Percentiles rank a stretch among this genome's conserved stretches.
Evolutionary conservation across 2,888 invertebrate species (phyloP).

Genomic region (Branchipolynoe longqiensis): DNA sequence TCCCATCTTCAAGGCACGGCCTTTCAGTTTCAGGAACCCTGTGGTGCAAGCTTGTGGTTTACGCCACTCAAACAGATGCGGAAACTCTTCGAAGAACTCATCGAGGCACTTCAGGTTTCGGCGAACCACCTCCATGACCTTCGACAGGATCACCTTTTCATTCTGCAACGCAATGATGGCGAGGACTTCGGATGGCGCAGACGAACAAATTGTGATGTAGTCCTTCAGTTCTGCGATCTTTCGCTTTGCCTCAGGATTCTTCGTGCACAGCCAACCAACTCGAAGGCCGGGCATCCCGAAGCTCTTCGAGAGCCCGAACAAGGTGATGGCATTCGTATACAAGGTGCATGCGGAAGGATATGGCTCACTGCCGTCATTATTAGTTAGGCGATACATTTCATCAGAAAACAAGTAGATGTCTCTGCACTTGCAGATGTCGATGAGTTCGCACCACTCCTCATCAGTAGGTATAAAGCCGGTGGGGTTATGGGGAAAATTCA

Average conservation of each 20-base stretch:
- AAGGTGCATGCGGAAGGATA: conserved; percentile 63
- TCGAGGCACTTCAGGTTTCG: conserved; percentile 61
- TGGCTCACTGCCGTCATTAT: conserved; percentile 62
- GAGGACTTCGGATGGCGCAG: conserved; percentile 65
- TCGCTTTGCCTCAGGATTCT: conserved; percentile 59
- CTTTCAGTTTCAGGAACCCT: conserved; percentile 72
- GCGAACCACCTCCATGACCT: conserved; percentile 59
- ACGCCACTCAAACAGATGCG: conserved; percentile 68
- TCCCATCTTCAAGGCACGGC: conserved; percentile 9
- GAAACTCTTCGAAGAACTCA: conserved; percentile 61
- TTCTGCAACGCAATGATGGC: conserved; percentile 65
- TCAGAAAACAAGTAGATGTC: conserved; percentile 65
- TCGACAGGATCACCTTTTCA: conserved; percentile 48
- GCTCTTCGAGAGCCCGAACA: conserved; percentile 67
- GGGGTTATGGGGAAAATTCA: conserved; percentile 69
- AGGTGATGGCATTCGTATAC: conserved; percentile 63
- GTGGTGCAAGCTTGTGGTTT: conserved; percentile 69
- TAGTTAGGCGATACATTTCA: conserved; percentile 67
- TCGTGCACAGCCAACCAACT: conserved; percentile 66
- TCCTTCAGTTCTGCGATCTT: conserved; percentile 63
- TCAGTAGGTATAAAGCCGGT: conserved; percentile 63
- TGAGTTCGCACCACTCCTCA: conserved; percentile 59
- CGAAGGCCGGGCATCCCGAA: conserved; percentile 67
- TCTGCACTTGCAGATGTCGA: conserved; percentile 61
- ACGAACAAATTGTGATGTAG: conserved; percentile 66